Conservation (phyloP, 2,888 invertebrate genomes). For the Dilophus febrilis region DNA sequence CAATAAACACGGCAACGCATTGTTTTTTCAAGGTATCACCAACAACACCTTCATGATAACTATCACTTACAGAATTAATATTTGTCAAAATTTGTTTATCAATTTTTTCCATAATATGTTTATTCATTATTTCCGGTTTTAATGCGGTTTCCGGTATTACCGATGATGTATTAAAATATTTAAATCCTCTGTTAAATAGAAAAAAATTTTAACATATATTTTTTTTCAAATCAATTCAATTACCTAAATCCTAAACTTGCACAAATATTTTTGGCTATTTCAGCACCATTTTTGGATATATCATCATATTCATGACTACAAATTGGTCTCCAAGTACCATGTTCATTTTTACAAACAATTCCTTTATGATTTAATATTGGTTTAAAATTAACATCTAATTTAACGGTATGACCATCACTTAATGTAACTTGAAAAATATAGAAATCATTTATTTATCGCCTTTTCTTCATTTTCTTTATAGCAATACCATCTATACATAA, state of each 20-base stretch:
- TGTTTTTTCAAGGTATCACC: not conserved
- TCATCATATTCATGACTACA: conserved; percentile 36
- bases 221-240: conserved; percentile 2
- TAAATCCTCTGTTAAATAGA: conserved; percentile 18
- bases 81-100: no score
- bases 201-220: no score
- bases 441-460: no score
- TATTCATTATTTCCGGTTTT: no score
- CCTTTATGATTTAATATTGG: conserved; percentile 44
- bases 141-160: conserved; percentile 4
- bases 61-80: not conserved
- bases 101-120: no score
- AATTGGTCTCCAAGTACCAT: conserved; percentile 45
- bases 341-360: conserved; percentile 40
- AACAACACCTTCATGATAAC: not conserved
- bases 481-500: no score
- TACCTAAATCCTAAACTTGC: conserved; percentile 50
- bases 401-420: conserved; percentile 43
- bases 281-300: conserved; percentile 16
- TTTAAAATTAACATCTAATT: conserved; percentile 40
- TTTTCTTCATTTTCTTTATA: no score
- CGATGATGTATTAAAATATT: conserved; percentile 19
- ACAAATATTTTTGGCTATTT: conserved; percentile 41
- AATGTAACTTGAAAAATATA: conserved; percentile 42
- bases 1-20: conserved; percentile 23